phyloP scores from a whole-genome alignment of 1,140 invertebrate genomes.

The Marisa cornuarietis region DNA sequence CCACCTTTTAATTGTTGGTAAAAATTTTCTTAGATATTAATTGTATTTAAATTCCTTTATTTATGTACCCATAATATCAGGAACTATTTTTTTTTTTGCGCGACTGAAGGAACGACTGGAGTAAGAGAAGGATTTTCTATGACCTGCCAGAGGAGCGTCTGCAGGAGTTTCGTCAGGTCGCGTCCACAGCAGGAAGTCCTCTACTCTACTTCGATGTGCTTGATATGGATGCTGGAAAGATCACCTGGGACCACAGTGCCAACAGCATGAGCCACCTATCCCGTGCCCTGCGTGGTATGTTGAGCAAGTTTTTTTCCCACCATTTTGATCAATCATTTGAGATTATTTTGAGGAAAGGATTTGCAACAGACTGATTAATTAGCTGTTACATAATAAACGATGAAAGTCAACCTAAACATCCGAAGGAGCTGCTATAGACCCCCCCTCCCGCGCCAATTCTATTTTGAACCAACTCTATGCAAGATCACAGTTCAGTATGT shows the following conservation, averaged over 20 bases:
- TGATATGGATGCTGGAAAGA: slow-evolving; percentile 24
- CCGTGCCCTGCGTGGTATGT: slow-evolving; percentile 19
- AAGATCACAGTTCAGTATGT: too few relatives aligned
- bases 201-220: slow-evolving; percentile 29
- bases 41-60: too few relatives aligned
- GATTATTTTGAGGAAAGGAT: too few relatives aligned
- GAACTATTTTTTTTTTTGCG: not conserved
- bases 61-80: too few relatives aligned
- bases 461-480: too few relatives aligned
- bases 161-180: slow-evolving; percentile 18
- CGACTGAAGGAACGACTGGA: slow-evolving; percentile 22
- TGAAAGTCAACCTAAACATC: too few relatives aligned
- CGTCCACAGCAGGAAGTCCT: slow-evolving; percentile 28
- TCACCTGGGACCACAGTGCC: slow-evolving; percentile 31
- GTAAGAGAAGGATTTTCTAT: slow-evolving; percentile 26
- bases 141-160: slow-evolving; percentile 27
- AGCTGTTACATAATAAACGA: too few relatives aligned
- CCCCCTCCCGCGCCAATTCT: not conserved
- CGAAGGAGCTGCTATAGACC: not conserved
- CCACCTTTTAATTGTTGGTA: too few relatives aligned
- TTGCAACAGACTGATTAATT: too few relatives aligned
- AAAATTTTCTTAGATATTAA: too few relatives aligned
- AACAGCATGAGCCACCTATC: slow-evolving; percentile 17
- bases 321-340: not conserved
- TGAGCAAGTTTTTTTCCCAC: not conserved